Evolutionary conservation across 1,140 invertebrate species (phyloP).

Genomic region (Hyles vespertilio): DNA sequence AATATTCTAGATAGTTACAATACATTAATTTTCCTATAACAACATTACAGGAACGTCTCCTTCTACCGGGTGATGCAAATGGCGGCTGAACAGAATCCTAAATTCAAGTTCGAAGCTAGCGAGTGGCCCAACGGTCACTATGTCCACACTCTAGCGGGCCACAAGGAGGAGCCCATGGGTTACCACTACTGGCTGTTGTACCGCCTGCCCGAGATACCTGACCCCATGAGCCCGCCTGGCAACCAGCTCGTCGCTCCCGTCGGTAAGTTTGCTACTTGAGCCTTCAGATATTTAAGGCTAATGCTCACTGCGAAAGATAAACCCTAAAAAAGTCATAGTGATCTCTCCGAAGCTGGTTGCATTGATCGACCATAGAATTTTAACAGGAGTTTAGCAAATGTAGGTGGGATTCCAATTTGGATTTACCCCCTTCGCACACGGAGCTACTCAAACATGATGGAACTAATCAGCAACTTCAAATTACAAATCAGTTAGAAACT

Average conservation of each 20-base stretch:
- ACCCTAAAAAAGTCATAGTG: no score
- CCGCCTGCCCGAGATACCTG: conserved; percentile 84
- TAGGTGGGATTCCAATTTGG: no score
- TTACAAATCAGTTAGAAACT: no score
- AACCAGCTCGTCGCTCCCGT: conserved; percentile 90
- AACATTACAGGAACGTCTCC: conserved; percentile 79
- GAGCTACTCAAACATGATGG: no score
- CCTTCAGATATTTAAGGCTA: no score
- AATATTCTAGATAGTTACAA: not conserved
- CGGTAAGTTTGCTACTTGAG: conserved; percentile 75
- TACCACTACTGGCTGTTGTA: conserved; percentile 93
- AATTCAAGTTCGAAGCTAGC: conserved; percentile 84
- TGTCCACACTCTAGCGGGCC: conserved; percentile 90
- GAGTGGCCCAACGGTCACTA: conserved; percentile 95
- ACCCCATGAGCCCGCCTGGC: conserved; percentile 85
- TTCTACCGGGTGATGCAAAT: conserved; percentile 91
- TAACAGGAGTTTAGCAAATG: no score
- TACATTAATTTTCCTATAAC: not conserved
- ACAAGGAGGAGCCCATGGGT: conserved; percentile 90
- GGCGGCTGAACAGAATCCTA: conserved; percentile 85
- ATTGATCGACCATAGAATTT: no score
- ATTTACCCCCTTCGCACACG: no score
- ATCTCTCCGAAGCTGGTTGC: no score
- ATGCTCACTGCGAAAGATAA: no score
- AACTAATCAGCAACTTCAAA: no score